Evolutionary conservation across 2,888 invertebrate genomes (phyloP), one percentile per base, ranked within the genome.

Genomic region (Drosophila ezoana): DNA sequence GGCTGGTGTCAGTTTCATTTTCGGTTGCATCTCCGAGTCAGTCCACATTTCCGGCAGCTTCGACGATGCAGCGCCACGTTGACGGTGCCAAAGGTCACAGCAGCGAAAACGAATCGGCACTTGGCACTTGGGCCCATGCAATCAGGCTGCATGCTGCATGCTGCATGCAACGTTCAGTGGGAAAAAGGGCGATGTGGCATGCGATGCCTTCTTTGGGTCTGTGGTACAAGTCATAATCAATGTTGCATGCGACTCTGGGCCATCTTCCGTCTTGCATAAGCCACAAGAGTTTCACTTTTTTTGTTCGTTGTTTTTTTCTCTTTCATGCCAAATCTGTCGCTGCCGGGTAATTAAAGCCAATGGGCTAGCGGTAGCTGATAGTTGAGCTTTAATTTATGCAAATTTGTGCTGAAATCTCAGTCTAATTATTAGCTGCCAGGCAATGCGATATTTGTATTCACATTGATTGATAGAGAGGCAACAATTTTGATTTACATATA

Each of bases 221-320:
- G 68, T 82, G 69, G 70, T 66, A 76, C 87, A 74, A 74, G 58
- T 84, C 87, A 83, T 83, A 83, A 82, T 73, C 80, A 67, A 69
- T 63, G 68, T 75, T 80, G 81, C 84, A 80, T 79, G 74, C 65
- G 62, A 58, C 71, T 58, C 48, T 47, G 47, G 45, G 56, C 58
- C 81, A 84, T 87, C 83, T 83, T 87, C 84, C 87, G 87, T 81
- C 83, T 83, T 83, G 85, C 83, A 87, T 83, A 87, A 83, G 81
- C 51, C 45, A 28, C 64, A 54, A 76, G 57, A 87, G 84, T 83
- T 83, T 83, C 83, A 83, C 83, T 83, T 83, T 81, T 83, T 56
- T 44, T 8, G 16, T 18, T 38, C 40, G 32, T 35, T 44, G 20
- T 14, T 54, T 0, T 14, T 18, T 20, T 13, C 13, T 4, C 6